phyloP scores from a whole-genome alignment of 2,888 invertebrate species.

The Rhaphigaster nebulosa region DNA sequence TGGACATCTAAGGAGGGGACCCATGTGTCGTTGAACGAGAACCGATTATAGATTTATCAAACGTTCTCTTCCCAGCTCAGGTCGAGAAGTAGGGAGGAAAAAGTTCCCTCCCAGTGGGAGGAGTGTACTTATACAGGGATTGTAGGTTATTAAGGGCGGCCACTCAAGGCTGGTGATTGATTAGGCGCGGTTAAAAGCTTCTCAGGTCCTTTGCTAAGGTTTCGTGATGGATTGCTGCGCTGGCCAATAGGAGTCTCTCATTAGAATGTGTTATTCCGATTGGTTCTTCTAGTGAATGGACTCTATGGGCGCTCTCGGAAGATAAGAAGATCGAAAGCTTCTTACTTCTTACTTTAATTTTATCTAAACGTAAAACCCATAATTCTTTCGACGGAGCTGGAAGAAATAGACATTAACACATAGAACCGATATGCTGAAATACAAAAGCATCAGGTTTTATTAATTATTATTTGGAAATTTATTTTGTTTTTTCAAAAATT shows the following conservation, averaged over 20 bases:
- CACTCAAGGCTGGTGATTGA: conserved; percentile 20
- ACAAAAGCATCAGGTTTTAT: background rate
- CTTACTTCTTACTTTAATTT: background rate
- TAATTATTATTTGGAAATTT: too few relatives aligned
- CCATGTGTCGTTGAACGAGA: conserved; percentile 30
- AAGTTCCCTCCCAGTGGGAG: background rate
- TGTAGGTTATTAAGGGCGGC: conserved; percentile 22
- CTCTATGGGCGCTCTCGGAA: background rate
- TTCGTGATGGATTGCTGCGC: background rate
- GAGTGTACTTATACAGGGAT: conserved; percentile 45
- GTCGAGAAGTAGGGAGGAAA: background rate
- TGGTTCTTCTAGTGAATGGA: background rate
- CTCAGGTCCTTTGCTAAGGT: background rate
- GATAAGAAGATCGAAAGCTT: background rate
- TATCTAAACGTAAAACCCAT: background rate
- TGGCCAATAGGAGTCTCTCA: conserved; percentile 2
- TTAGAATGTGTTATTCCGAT: conserved; percentile 26
- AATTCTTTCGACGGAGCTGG: background rate
- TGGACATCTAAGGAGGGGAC: conserved; percentile 2
- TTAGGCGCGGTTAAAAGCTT: conserved; percentile 44
- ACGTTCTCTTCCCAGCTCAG: background rate
- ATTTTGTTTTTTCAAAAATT: too few relatives aligned
- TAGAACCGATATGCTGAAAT: too few relatives aligned
- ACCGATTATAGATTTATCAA: conserved; percentile 38
- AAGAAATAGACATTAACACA: too few relatives aligned